Evolutionary conservation across 1,140 invertebrate species (phyloP), one percentile per base, ranked within the genome.

Genomic region (Drosophila lacertosa): DNA sequence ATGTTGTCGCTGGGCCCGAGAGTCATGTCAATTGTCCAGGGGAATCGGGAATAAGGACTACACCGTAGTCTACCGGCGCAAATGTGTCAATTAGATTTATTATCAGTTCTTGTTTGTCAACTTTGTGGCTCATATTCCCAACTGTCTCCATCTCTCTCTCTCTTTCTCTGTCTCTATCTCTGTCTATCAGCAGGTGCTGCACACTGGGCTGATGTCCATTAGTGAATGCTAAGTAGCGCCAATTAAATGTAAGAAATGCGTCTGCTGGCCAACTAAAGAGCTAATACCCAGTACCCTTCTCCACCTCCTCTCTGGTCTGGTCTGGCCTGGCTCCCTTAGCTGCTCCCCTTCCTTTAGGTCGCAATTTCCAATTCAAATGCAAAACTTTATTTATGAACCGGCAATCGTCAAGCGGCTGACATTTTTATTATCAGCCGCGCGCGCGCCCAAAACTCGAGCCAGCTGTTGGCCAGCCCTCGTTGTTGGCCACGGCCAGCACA

Each of bases 81-180:
- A 84, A 90, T 90, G 88, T 90, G 88, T 90, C 88, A 90, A 90
- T 90, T 90, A 90, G 88, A 90, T 90, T 90, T 90, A 90, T 90
- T 90, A 90, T 90, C 88, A 84, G 74, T 79, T 77, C 79, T 79
- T 70, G 62, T 74, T 67, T 67, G 63, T 64, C 44, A 68, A 7
- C 16, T 16, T 55, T 59, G 51, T 13, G 18, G 35, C 15, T 13
- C 39, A 35, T 32, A 15, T 7, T 11, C 35, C 29, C 26, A 5
- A 29, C 26, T 29, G 26, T 26, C 24, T 29, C 5, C 2, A 26
- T 26, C 24, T 26, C 5, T 26, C 26, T 29, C 26, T 29, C 26
- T 29, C 26, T 26, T 7, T 26, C 24, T 26, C 24, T 26, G 5
- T 26, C 4, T 29, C 0, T 2, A 5, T 29, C 7, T 29, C 6